Evolutionary conservation across 2,113 vertebrate species (phyloP).

Genomic region (Perccottus glenii): DNA sequence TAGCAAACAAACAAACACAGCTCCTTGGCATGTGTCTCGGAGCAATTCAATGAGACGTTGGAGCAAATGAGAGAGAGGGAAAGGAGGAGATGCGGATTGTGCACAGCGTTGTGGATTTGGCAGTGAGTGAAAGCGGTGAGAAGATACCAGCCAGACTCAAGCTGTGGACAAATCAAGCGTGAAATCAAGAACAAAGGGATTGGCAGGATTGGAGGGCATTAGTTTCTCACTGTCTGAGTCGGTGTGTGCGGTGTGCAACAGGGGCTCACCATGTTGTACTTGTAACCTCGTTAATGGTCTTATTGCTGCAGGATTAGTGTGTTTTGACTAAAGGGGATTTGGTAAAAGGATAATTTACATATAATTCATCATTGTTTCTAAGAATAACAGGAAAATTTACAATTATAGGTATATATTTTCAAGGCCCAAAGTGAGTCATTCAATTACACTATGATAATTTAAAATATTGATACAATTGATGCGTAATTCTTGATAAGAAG

Average conservation of each 20-base stretch:
- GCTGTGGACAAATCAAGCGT: conserved; percentile 78
- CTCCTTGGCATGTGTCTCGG: conserved; percentile 56
- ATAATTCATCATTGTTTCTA: too few relatives aligned
- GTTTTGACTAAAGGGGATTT: conserved; percentile 56
- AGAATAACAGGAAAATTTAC: too few relatives aligned
- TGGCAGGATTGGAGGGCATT: conserved; percentile 76
- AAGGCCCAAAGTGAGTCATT: too few relatives aligned
- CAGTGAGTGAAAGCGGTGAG: conserved; percentile 68
- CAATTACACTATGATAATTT: too few relatives aligned
- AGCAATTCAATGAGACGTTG: conserved; percentile 41
- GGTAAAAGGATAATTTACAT: conserved; percentile 2
- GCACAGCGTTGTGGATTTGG: conserved; percentile 71
- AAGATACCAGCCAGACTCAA: conserved; percentile 71
- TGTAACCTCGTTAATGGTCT: conserved; percentile 67
- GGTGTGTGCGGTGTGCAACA: conserved; percentile 18
- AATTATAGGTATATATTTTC: too few relatives aligned
- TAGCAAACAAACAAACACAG: conserved; percentile 66
- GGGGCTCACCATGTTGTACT: conserved; percentile 57
- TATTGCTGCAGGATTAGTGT: conserved; percentile 62
- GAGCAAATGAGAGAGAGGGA: conserved; percentile 23
- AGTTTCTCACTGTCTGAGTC: conserved; percentile 74
- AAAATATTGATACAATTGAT: too few relatives aligned
- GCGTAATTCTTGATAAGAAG: too few relatives aligned
- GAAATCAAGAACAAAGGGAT: conserved; percentile 81
- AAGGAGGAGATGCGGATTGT: conserved; percentile 37